A percentile compares a stretch with the other conserved stretches of the same genome.
phyloP scores from a whole-genome alignment of 2,797 vertebrate genomes.

The Manis pentadactyla region DNA sequence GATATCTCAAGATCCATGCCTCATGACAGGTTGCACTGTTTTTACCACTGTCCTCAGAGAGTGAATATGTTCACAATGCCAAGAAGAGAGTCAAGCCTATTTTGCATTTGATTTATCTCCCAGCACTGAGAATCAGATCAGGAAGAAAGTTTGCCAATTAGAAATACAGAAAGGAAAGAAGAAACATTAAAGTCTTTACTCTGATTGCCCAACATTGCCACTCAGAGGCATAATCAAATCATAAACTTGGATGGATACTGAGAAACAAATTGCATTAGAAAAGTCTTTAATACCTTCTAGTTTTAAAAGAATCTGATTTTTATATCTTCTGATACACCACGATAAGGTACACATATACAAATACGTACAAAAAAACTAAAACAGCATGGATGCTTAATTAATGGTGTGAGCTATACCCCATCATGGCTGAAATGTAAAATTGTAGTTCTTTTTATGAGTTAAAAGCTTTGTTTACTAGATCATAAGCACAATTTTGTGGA shows the following conservation, averaged over 20 bases:
- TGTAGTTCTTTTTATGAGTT: slow-evolving; percentile 8
- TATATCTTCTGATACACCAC: slow-evolving; percentile 9
- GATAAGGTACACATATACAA: slow-evolving; percentile 14
- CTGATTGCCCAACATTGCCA: background rate
- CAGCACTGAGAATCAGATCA: slow-evolving; percentile 7
- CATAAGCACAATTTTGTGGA: background rate
- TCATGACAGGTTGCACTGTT: background rate
- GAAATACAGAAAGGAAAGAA: slow-evolving; percentile 42
- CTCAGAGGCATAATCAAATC: background rate
- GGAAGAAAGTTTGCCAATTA: background rate
- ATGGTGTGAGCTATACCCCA: background rate
- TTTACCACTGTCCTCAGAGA: background rate
- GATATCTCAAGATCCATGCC: background rate
- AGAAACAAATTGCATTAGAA: slow-evolving; percentile 43
- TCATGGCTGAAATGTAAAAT: slow-evolving; percentile 45
- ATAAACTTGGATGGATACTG: background rate
- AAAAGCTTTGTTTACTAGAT: slow-evolving; percentile 8
- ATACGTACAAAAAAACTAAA: slow-evolving; percentile 35
- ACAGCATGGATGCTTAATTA: slow-evolving; percentile 9
- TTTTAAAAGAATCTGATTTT: slow-evolving; percentile 6
- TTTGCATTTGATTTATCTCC: slow-evolving; percentile 34
- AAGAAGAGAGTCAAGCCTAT: slow-evolving; percentile 21
- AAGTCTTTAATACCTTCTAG: background rate
- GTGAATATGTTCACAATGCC: background rate
- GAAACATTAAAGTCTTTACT: background rate